phyloP scores from a whole-genome alignment of 2,113 vertebrate species.

The Pipa parva region DNA sequence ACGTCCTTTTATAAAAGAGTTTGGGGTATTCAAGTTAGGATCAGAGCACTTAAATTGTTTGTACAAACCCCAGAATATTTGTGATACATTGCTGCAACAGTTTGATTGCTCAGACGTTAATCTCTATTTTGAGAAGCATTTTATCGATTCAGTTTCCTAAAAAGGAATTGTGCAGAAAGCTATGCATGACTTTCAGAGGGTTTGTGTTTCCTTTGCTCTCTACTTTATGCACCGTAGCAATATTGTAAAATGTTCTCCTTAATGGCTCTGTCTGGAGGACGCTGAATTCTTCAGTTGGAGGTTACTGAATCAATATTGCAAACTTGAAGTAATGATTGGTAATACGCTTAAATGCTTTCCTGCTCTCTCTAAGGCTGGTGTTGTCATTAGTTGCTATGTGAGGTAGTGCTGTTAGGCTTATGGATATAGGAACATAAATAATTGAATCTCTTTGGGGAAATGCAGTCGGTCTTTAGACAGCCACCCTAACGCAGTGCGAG shows the following conservation, averaged over 20 bases:
- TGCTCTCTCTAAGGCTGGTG: conserved; percentile 5
- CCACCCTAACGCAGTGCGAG: conserved; percentile 39
- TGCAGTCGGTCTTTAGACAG: conserved; percentile 49
- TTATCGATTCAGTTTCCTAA: conserved; percentile 2
- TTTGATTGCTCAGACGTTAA: background rate
- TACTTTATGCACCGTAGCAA: background rate
- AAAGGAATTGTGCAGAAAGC: background rate
- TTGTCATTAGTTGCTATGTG: conserved; percentile 44
- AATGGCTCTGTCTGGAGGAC: conserved; percentile 31
- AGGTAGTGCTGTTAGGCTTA: conserved; percentile 48
- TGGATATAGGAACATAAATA: conserved; percentile 59
- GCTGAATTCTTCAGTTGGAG: background rate
- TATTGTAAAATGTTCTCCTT: background rate
- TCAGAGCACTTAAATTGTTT: no score
- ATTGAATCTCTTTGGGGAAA: conserved; percentile 67
- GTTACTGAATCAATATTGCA: conserved; percentile 30
- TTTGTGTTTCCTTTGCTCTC: background rate
- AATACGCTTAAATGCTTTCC: conserved; percentile 21
- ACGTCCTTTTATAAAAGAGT: no score
- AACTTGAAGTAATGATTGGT: background rate
- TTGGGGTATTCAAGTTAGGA: no score
- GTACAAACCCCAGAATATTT: no score
- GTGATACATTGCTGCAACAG: background rate
- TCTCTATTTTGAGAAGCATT: conserved; percentile 2
- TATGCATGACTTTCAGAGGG: background rate